These are phyloP conservation scores for Leucopsar rothschildi DNA, from an alignment of 2,113 vertebrate species.

Conservation along the genomic window DNA sequence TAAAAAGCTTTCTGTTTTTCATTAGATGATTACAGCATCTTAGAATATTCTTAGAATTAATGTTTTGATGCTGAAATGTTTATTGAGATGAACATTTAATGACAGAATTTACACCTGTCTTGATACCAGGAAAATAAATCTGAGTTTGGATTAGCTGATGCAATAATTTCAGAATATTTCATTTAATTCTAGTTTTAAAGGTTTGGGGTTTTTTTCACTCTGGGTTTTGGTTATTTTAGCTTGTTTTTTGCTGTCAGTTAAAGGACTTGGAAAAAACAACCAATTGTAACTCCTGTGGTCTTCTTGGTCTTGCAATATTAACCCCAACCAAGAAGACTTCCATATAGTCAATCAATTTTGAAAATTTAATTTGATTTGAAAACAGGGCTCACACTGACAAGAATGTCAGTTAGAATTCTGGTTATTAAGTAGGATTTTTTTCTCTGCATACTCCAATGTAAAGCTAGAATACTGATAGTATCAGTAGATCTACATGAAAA, in stretches of 20 bases:
- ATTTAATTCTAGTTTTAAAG: background rate
- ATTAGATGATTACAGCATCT: background rate
- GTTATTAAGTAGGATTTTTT: background rate
- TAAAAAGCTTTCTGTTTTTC: conserved; percentile 57
- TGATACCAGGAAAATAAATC: background rate
- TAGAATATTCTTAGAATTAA: background rate
- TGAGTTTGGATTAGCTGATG: background rate
- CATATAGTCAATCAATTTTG: background rate
- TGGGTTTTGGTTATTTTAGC: background rate
- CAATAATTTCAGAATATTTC: background rate
- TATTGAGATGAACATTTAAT: background rate
- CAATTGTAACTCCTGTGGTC: background rate
- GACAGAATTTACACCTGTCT: background rate
- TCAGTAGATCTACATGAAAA: background rate
- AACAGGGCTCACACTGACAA: background rate
- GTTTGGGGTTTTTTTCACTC: rapidly evolving
- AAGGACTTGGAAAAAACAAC: background rate
- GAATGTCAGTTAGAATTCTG: background rate
- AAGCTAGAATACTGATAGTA: background rate
- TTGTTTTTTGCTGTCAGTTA: background rate
- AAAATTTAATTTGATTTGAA: background rate
- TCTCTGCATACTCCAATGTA: background rate
- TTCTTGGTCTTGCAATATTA: background rate
- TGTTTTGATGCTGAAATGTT: background rate
- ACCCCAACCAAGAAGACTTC: background rate